These are phyloP conservation scores for Lerista edwardsae DNA, from an alignment of 2,797 vertebrate species.

Conservation along the genomic window DNA sequence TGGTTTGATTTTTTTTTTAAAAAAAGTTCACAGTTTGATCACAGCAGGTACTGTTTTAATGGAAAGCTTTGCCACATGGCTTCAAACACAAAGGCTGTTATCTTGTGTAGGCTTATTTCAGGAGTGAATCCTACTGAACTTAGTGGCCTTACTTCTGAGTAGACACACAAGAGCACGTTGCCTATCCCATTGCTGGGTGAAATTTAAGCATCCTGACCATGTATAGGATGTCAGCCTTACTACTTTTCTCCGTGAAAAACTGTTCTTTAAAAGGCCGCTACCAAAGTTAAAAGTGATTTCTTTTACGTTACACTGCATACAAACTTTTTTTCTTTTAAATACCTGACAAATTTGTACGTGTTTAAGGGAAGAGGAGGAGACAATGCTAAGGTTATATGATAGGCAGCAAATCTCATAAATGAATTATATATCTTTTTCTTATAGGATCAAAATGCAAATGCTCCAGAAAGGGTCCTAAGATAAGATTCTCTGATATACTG, in stretches of 20 bases:
- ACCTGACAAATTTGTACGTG: background rate
- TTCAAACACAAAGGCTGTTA: background rate
- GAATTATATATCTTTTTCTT: slow-evolving; percentile 57
- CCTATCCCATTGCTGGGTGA: background rate
- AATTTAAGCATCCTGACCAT: background rate
- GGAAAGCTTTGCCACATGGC: background rate
- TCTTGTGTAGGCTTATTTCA: background rate
- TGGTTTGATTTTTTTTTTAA: slow-evolving; percentile 20
- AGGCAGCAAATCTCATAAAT: slow-evolving; percentile 41
- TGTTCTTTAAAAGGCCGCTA: background rate
- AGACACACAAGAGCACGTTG: background rate
- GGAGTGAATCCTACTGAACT: background rate
- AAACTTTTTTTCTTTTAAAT: slow-evolving; percentile 18
- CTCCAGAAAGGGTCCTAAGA: slow-evolving; percentile 97
- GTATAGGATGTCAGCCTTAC: background rate
- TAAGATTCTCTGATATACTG: slow-evolving; percentile 95
- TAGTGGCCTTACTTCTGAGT: background rate
- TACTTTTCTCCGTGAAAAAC: background rate
- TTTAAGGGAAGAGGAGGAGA: slow-evolving; percentile 7
- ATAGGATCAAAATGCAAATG: slow-evolving; percentile 97
- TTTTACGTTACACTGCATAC: background rate
- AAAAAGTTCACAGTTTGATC: slow-evolving; percentile 35
- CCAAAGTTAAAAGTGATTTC: background rate
- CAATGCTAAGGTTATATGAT: background rate
- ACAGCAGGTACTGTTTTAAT: slow-evolving; percentile 62